A percentile compares a stretch with the other conserved stretches of the same genome.
Conservation (phyloP, 2,888 invertebrate species). For the Noctua pronuba region DNA sequence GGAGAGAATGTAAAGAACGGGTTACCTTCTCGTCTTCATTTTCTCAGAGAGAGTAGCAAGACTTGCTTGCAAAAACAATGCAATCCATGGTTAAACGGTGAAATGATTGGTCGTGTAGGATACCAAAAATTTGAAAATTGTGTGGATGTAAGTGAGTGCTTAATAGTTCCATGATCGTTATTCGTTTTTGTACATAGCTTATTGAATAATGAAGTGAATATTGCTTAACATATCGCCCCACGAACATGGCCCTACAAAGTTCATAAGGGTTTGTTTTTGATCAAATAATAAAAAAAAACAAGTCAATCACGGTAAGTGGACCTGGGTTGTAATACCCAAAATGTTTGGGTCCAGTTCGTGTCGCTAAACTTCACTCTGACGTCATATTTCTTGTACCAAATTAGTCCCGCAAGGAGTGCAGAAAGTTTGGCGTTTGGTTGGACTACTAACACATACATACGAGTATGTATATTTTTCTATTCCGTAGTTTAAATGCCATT, state of each 20-base stretch:
- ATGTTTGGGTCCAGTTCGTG: slow-evolving; percentile 20
- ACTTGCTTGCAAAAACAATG: not conserved
- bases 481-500: not conserved
- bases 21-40: not conserved
- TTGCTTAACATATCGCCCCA: not conserved
- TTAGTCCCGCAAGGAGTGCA: slow-evolving; percentile 25
- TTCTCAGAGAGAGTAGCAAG: not conserved
- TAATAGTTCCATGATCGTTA: not conserved
- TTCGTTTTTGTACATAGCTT: not conserved
- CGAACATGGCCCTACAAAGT: too few species aligned
- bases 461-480: not conserved
- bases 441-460: not conserved
- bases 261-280: not conserved
- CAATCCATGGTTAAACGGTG: not conserved
- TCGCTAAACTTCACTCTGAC: slow-evolving; percentile 27
- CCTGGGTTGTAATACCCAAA: slow-evolving; percentile 11
- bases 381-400: slow-evolving; percentile 33
- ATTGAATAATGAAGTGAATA: not conserved
- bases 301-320: slow-evolving; percentile 40
- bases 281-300: not conserved
- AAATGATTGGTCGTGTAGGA: not conserved
- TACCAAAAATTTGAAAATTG: not conserved
- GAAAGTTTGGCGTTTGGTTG: slow-evolving; percentile 22
- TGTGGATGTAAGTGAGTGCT: not conserved
- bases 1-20: not conserved